Percentiles rank a stretch among this genome's conserved stretches.
Evolutionary conservation across 2,113 vertebrate genomes (phyloP).

Genomic region (Psephotus haematonotus): DNA sequence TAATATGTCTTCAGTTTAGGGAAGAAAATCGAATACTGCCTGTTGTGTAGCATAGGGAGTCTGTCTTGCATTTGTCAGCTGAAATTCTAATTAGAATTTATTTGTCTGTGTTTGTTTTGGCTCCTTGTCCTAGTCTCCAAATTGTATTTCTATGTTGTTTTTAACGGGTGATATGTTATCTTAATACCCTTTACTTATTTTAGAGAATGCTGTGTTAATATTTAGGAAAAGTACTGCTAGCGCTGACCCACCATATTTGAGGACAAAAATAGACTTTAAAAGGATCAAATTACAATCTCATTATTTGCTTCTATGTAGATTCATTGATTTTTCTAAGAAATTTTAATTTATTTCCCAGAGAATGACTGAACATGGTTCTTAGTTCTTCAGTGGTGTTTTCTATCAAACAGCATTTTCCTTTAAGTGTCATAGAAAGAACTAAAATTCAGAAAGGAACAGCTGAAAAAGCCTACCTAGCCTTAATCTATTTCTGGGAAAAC

Average conservation of each 20-base stretch:
- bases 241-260: neutral
- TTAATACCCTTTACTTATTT: neutral
- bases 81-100: neutral
- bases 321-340: neutral
- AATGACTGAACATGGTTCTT: accelerated
- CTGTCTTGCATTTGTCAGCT: neutral
- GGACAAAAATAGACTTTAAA: neutral
- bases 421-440: neutral
- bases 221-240: neutral
- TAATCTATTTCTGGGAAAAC: neutral
- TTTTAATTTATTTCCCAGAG: neutral
- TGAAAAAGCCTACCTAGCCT: neutral
- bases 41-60: neutral
- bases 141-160: neutral
- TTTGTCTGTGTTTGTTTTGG: neutral
- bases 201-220: neutral
- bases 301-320: neutral
- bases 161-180: neutral
- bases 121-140: neutral
- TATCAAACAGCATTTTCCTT: neutral
- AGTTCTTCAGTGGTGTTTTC: neutral
- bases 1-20: neutral
- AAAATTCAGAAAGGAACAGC: neutral
- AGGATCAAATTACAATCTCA: neutral
- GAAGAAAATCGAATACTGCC: neutral